Evolutionary conservation across 2,888 invertebrate species (phyloP), one percentile per base, ranked within the genome.

Genomic region (Drosophila rellima): DNA sequence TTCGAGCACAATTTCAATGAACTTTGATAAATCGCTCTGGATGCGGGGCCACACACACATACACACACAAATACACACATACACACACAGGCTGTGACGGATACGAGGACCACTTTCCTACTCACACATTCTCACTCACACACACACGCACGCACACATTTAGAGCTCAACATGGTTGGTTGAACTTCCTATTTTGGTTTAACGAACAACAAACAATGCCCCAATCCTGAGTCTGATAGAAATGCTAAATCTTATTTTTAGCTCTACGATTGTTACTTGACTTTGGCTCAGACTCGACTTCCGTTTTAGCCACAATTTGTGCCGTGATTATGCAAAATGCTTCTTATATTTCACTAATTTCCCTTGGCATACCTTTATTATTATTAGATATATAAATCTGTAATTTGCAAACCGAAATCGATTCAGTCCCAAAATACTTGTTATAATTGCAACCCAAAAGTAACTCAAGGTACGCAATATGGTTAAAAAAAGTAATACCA

Each of bases 1-100:
- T 29, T 26, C 11, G 54, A 45, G 64, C 66, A 80, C 83, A 82
- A 77, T 82, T 82, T 88, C 82, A 82, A 82, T 82, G 82, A 82
- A 82, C 88, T 82, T 82, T 82, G 82, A 86, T 82, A 82, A 82
- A 82, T 88, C 80, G 83, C 83, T 67, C 66, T 56, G 63, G 47
- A 55, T 66, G 57, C 35, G 54, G 47, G 40, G 42, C 13, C 44
- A 37, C 35, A 29, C 10, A 15, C 35, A 33, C 48, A 56, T 31
- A 70, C 31, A 48, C 26, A 26, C 17, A 48, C 11, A 26, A 1
- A 7, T 2, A 26, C 33, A 40, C 15, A 31, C 68, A 55, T 29
- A 23, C 31, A 39, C 18, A 31, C 70, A 56, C 39, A 70, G 63
- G 18, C 35, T 57, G 57, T 63, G 56, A 52, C 56, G 56, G 57